phyloP scores from a whole-genome alignment of 2,888 invertebrate species.

The Leucophora obtusa region DNA sequence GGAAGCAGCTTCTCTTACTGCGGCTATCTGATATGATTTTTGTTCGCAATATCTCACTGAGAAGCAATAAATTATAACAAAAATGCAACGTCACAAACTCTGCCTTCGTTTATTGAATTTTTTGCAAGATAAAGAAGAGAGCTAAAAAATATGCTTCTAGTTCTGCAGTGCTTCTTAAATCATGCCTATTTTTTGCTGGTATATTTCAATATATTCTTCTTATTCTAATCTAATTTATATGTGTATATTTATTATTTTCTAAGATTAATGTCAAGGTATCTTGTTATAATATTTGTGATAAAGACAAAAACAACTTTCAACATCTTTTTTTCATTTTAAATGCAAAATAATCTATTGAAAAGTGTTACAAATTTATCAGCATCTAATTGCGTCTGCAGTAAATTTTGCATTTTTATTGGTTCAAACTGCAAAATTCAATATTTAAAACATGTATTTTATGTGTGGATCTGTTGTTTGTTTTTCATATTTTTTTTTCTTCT shows the following conservation, averaged over 20 bases:
- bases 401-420: constrained; percentile 12
- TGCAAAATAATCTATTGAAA: constrained; percentile 41
- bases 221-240: background rate
- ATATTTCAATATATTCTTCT: too few relatives aligned
- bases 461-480: background rate
- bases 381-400: constrained; percentile 22
- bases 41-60: too few relatives aligned
- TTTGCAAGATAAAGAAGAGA: too few relatives aligned
- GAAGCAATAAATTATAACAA: too few relatives aligned
- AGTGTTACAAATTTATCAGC: constrained; percentile 34
- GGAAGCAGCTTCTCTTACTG: too few relatives aligned
- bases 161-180: too few relatives aligned
- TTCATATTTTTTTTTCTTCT: constrained; percentile 4
- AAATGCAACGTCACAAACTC: too few relatives aligned
- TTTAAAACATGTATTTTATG: constrained; percentile 40
- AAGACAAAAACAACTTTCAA: constrained; percentile 59
- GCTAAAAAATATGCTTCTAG: too few relatives aligned
- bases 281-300: background rate
- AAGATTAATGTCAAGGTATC: constrained; percentile 61
- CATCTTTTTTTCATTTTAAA: constrained; percentile 22
- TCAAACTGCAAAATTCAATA: constrained; percentile 38
- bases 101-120: too few relatives aligned
- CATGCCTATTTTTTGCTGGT: too few relatives aligned
- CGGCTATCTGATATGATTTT: too few relatives aligned
- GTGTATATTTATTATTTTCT: background rate